Evolutionary conservation across 2,113 vertebrate species (phyloP).

Genomic region (Platanista minor): DNA sequence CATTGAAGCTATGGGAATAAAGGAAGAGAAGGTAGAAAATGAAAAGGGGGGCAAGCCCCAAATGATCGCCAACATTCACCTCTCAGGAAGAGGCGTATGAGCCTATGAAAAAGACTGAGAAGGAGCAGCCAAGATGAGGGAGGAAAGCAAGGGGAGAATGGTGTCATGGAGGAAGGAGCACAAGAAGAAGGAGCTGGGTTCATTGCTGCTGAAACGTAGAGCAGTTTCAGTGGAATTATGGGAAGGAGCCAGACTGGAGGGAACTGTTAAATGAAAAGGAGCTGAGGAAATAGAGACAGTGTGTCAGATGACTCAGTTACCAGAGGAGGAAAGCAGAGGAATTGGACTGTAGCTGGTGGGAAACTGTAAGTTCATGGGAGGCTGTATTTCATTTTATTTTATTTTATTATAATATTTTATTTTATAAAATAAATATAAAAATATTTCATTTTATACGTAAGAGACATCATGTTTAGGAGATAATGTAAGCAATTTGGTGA

Average conservation of each 20-base stretch:
- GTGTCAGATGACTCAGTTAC: neutral
- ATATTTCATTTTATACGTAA: neutral
- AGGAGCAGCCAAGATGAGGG: neutral
- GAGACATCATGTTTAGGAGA: neutral
- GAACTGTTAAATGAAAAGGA: too few relatives aligned
- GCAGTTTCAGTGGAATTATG: neutral
- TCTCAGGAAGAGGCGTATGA: neutral
- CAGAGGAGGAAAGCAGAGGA: neutral
- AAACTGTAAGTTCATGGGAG: neutral
- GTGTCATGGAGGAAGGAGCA: neutral
- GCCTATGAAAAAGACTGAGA: neutral
- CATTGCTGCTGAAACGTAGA: neutral
- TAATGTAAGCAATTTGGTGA: neutral
- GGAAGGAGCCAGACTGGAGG: neutral
- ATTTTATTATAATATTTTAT: neutral
- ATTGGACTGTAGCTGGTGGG: neutral
- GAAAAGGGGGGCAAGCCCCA: neutral
- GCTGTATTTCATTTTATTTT: neutral
- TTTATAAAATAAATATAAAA: too few relatives aligned
- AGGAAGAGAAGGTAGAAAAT: neutral
- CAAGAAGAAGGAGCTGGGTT: neutral
- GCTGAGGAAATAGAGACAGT: neutral
- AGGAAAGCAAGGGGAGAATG: neutral
- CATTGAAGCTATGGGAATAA: neutral
- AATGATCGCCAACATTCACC: neutral